These are phyloP conservation scores for Prenolepis imparis DNA, from an alignment of 2,888 invertebrate species.

Conservation along the genomic window DNA sequence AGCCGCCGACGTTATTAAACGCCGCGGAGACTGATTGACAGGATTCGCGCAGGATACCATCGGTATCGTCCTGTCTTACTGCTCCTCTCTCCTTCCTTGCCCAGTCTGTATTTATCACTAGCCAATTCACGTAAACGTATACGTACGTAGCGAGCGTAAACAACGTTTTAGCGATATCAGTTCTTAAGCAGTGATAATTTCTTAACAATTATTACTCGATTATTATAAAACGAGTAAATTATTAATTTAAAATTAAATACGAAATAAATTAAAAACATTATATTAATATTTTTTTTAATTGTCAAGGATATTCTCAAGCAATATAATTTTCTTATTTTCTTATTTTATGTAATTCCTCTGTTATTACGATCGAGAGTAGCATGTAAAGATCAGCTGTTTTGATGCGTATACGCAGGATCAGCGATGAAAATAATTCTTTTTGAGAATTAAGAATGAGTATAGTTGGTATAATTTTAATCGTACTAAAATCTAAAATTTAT, in stretches of 20 bases:
- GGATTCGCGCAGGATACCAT: too few species aligned
- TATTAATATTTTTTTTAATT: not conserved
- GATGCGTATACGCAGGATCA: too few species aligned
- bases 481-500: not conserved
- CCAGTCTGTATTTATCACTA: too few species aligned
- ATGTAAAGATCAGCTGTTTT: too few species aligned
- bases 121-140: too few species aligned
- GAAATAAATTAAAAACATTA: not conserved
- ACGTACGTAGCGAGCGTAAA: too few species aligned
- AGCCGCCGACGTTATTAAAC: conserved; percentile 64
- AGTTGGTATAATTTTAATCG: not conserved
- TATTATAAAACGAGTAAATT: not conserved
- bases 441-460: not conserved
- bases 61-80: too few species aligned
- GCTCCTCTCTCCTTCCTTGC: too few species aligned
- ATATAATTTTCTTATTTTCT: conserved; percentile 1
- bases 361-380: too few species aligned
- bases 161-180: not conserved
- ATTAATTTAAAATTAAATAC: not conserved
- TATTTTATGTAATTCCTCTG: too few species aligned
- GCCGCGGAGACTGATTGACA: conserved; percentile 56
- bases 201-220: not conserved
- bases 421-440: not conserved
- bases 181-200: not conserved
- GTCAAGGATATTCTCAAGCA: not conserved